These are phyloP conservation scores for Cosmia pyralina DNA, from an alignment of 2,888 invertebrate genomes.

Conservation along the genomic window DNA sequence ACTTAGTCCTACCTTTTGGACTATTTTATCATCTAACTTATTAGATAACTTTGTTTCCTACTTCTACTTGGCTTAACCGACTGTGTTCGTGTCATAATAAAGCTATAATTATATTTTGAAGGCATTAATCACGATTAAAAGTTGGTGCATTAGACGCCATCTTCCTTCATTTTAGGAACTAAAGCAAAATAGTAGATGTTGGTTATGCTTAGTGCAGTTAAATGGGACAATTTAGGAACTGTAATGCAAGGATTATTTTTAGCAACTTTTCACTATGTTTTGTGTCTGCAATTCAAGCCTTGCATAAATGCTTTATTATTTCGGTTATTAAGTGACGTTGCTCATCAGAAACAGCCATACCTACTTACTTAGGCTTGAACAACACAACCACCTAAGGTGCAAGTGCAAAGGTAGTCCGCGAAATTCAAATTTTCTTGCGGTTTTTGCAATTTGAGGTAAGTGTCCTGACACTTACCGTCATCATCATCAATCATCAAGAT, in stretches of 20 bases:
- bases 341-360: no score
- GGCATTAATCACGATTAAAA: conserved; percentile 53
- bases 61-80: conserved; percentile 28
- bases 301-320: neutral
- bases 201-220: neutral
- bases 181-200: neutral
- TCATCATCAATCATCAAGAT: no score
- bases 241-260: neutral
- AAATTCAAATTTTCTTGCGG: no score
- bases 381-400: no score
- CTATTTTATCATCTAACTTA: conserved; percentile 8
- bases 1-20: neutral
- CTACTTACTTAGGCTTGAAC: no score
- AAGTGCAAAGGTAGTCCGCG: no score
- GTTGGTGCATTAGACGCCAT: conserved; percentile 31
- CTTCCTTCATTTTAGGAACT: conserved; percentile 20
- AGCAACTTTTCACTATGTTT: no score
- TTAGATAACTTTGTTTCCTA: conserved; percentile 36
- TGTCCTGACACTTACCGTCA: no score
- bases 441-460: no score
- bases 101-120: conserved; percentile 24
- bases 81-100: conserved; percentile 39
- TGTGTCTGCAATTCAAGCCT: neutral
- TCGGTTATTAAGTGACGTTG: no score
- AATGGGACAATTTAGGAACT: neutral